A percentile compares a stretch with the other conserved stretches of the same genome.
These are phyloP conservation scores for Eristalis pertinax DNA, from an alignment of 2,888 invertebrate species.

Conservation along the genomic window DNA sequence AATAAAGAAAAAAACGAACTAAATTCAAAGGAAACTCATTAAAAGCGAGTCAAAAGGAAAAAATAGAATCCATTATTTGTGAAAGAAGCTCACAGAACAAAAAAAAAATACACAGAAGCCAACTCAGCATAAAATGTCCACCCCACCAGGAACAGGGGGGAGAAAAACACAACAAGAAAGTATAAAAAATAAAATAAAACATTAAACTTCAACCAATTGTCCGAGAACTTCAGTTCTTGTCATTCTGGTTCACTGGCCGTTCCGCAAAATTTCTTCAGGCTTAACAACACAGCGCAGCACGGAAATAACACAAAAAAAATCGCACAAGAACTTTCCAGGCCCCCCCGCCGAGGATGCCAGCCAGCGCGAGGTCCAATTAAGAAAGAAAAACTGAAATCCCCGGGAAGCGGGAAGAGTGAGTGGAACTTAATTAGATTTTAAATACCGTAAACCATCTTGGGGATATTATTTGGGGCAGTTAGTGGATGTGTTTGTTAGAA, in stretches of 20 bases:
- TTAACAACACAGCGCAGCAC: slow-evolving; percentile 27
- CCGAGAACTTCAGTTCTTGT: slow-evolving; percentile 71
- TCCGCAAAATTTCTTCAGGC: slow-evolving; percentile 63
- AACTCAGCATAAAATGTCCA: slow-evolving; percentile 67
- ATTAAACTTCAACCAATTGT: slow-evolving; percentile 70
- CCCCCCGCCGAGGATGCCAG: background rate
- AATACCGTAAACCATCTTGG: slow-evolving; percentile 66
- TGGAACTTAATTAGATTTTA: slow-evolving; percentile 70
- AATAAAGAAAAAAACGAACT: slow-evolving; percentile 30
- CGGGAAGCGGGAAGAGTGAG: slow-evolving; percentile 38
- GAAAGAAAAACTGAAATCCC: slow-evolving; percentile 65
- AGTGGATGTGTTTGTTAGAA: slow-evolving; percentile 56
- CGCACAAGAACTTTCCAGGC: slow-evolving; percentile 25
- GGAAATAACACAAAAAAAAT: background rate
- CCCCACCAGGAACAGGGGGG: slow-evolving; percentile 32
- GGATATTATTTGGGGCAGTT: slow-evolving; percentile 63
- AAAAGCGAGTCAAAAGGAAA: slow-evolving; percentile 53
- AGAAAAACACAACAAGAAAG: slow-evolving; percentile 4
- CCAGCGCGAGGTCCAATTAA: slow-evolving; percentile 63
- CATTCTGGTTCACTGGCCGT: slow-evolving; percentile 70
- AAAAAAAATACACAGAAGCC: slow-evolving; percentile 42
- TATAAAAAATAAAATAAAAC: slow-evolving; percentile 40
- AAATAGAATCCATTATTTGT: slow-evolving; percentile 58
- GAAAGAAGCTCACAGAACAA: slow-evolving; percentile 27
- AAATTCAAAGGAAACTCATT: slow-evolving; percentile 68